Evolutionary conservation across 2,888 invertebrate species (phyloP).

Genomic region (Aphrophora alni): DNA sequence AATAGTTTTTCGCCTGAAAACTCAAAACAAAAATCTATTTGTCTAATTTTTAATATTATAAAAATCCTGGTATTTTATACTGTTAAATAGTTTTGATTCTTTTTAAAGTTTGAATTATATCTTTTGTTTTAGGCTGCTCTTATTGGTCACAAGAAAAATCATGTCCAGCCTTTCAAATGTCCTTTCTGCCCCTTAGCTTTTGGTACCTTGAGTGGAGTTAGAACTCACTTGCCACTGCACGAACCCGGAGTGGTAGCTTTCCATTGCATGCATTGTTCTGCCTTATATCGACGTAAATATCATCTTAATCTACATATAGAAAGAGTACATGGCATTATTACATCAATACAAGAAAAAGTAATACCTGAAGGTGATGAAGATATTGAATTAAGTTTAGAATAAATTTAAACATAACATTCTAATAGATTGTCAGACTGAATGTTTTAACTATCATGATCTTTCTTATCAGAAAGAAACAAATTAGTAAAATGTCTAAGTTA

Average conservation of each 20-base stretch:
- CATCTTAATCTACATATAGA: neutral
- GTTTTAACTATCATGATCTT: too few species aligned
- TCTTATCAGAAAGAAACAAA: too few species aligned
- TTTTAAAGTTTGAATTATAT: too few species aligned
- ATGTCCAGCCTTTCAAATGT: neutral
- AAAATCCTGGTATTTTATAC: too few species aligned
- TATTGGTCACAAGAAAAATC: neutral
- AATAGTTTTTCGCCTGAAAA: too few species aligned
- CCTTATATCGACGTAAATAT: neutral
- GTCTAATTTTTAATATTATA: too few species aligned
- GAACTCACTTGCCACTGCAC: neutral
- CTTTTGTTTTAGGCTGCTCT: neutral
- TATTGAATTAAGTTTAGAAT: neutral
- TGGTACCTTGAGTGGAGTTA: neutral
- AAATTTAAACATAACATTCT: too few species aligned
- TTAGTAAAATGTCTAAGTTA: too few species aligned
- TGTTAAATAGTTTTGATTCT: too few species aligned
- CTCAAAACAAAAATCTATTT: too few species aligned
- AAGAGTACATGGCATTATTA: neutral
- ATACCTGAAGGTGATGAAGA: neutral
- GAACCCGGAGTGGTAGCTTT: neutral
- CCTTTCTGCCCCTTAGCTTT: neutral
- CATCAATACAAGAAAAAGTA: too few species aligned
- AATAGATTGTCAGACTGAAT: too few species aligned
- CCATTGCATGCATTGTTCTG: neutral